phyloP scores from a whole-genome alignment of 2,888 invertebrate species.

The Plutella xylostella region DNA sequence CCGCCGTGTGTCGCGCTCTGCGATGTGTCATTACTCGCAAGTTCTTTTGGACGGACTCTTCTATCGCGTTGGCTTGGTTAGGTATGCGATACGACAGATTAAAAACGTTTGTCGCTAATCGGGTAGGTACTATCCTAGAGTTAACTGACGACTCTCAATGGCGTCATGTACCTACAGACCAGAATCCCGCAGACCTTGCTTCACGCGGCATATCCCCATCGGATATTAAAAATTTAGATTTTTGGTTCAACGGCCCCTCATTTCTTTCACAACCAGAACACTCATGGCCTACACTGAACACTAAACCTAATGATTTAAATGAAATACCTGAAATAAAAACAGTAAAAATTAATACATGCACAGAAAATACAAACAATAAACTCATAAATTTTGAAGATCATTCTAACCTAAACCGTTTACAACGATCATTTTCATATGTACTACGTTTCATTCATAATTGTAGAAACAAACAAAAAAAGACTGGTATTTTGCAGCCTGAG shows the following conservation, averaged over 20 bases:
- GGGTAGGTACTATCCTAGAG: slow-evolving; percentile 1
- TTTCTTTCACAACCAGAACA: neutral
- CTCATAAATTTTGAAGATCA: neutral
- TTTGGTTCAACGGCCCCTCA: neutral
- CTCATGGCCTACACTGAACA: neutral
- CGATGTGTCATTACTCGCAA: neutral
- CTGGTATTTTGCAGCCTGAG: too few species aligned
- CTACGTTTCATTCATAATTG: neutral
- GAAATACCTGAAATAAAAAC: neutral
- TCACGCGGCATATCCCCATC: neutral
- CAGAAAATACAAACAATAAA: neutral
- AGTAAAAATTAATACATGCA: neutral
- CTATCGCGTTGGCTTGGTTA: slow-evolving; percentile 2
- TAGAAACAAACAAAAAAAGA: too few species aligned
- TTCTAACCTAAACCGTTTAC: neutral
- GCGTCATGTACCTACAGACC: slow-evolving; percentile 1
- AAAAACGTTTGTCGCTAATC: slow-evolving; percentile 6
- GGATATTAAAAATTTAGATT: neutral
- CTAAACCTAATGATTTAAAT: neutral
- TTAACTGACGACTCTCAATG: neutral
- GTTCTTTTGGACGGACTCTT: slow-evolving; percentile 1
- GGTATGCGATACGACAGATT: neutral
- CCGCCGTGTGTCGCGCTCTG: neutral
- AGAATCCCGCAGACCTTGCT: neutral
- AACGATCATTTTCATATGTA: neutral